Percentiles rank a stretch among this genome's conserved stretches.
phyloP scores from a whole-genome alignment of 2,113 vertebrate species.

The Oreochromis niloticus region DNA sequence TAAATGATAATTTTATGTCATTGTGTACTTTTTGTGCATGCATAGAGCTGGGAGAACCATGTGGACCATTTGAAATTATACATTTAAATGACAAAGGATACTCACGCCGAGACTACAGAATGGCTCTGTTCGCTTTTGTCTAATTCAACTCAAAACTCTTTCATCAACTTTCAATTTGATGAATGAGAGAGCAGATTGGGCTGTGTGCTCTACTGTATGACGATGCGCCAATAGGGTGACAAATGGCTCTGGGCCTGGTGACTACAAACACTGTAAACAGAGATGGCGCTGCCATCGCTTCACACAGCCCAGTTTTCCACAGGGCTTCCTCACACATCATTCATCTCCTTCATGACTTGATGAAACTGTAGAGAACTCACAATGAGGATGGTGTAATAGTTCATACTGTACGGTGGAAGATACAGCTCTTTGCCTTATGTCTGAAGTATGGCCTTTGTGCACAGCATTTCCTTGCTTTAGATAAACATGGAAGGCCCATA shows the following conservation, averaged over 20 bases:
- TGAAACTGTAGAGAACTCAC: conserved; percentile 54
- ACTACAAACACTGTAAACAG: conserved; percentile 62
- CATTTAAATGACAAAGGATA: conserved; percentile 35
- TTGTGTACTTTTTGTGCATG: not conserved
- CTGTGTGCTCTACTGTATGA: conserved; percentile 23
- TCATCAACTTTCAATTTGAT: conserved; percentile 54
- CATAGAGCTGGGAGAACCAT: not conserved
- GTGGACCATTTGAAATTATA: conserved; percentile 7
- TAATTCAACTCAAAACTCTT: conserved; percentile 43
- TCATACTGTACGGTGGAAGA: conserved; percentile 7
- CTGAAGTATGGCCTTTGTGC: not conserved
- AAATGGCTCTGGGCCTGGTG: conserved; percentile 54
- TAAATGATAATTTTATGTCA: conserved; percentile 35
- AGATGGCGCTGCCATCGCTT: conserved; percentile 21
- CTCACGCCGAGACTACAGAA: not conserved
- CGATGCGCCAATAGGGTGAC: conserved; percentile 47
- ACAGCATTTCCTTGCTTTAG: not conserved
- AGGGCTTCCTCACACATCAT: conserved; percentile 45
- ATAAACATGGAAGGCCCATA: not conserved
- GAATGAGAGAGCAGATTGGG: conserved; percentile 39
- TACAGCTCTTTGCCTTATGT: not conserved
- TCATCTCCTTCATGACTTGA: conserved; percentile 61
- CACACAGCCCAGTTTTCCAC: conserved; percentile 33
- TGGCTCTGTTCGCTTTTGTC: conserved; percentile 37
- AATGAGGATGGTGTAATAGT: conserved; percentile 9